phyloP scores from a whole-genome alignment of 1,140 invertebrate genomes.

The Homarus americanus region DNA sequence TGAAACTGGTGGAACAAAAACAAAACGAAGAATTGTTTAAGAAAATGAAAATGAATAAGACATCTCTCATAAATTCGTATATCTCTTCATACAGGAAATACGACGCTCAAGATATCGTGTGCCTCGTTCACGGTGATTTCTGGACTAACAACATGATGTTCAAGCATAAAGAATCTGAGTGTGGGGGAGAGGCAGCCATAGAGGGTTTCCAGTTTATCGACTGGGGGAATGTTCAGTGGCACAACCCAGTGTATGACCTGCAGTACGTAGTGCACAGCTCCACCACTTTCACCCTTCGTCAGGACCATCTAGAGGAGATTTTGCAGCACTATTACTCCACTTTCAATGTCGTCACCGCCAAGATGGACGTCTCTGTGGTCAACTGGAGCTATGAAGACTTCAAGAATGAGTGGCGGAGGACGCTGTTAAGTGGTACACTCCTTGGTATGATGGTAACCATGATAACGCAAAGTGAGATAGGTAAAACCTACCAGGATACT shows the following conservation, averaged over 20 bases:
- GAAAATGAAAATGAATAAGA: neutral
- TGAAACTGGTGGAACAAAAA: too few species aligned
- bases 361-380: neutral
- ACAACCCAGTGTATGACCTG: conserved; percentile 34
- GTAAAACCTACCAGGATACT: too few species aligned
- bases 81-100: neutral
- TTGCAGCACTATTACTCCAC: conserved; percentile 32
- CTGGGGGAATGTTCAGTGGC: conserved; percentile 32
- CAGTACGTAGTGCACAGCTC: conserved; percentile 45
- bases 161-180: neutral
- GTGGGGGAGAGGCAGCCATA: neutral
- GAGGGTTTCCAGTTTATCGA: conserved; percentile 37
- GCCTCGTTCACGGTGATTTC: conserved; percentile 38
- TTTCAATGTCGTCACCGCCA: conserved; percentile 28
- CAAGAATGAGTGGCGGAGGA: conserved; percentile 13
- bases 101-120: neutral
- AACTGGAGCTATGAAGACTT: conserved; percentile 11
- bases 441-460: too few species aligned
- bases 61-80: neutral
- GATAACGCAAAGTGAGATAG: too few species aligned
- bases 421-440: too few species aligned
- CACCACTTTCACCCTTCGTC: conserved; percentile 10
- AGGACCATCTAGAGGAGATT: conserved; percentile 28
- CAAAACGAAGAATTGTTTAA: too few species aligned
- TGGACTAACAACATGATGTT: conserved; percentile 56